Percentiles rank a stretch among this genome's conserved stretches.
Evolutionary conservation across 2,888 invertebrate genomes (phyloP).

Genomic region (Chaitophorus viminalis): DNA sequence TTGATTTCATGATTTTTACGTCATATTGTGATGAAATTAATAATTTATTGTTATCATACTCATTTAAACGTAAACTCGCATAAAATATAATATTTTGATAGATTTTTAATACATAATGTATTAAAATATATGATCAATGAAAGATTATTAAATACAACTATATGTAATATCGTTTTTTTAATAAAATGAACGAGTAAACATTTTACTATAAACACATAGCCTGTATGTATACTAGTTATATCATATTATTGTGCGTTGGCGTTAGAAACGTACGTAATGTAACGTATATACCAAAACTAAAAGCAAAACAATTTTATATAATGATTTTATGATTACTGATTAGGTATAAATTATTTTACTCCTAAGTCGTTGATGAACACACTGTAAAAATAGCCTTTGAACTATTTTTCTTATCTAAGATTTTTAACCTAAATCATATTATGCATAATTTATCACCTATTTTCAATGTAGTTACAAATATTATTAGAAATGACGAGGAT

Average conservation of each 20-base stretch:
- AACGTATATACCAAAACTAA: background rate
- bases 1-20: background rate
- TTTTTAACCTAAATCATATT: background rate
- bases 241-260: background rate
- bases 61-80: background rate
- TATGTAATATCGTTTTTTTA: background rate
- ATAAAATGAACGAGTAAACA: background rate
- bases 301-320: background rate
- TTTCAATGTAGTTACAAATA: background rate
- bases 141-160: background rate
- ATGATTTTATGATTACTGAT: background rate
- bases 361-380: background rate
- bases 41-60: background rate
- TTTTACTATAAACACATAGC: background rate
- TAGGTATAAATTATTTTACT: background rate
- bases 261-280: background rate
- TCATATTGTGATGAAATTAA: background rate
- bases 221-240: no score
- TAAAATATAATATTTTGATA: background rate
- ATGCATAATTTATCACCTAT: no score
- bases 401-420: slow-evolving; percentile 36
- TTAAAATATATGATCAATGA: background rate
- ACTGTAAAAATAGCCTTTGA: slow-evolving; percentile 49
- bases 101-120: background rate
- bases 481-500: background rate